Percentiles rank a stretch among this genome's conserved stretches.
Conservation (phyloP, 2,113 vertebrate species). For the Odobenus rosmarus region DNA sequence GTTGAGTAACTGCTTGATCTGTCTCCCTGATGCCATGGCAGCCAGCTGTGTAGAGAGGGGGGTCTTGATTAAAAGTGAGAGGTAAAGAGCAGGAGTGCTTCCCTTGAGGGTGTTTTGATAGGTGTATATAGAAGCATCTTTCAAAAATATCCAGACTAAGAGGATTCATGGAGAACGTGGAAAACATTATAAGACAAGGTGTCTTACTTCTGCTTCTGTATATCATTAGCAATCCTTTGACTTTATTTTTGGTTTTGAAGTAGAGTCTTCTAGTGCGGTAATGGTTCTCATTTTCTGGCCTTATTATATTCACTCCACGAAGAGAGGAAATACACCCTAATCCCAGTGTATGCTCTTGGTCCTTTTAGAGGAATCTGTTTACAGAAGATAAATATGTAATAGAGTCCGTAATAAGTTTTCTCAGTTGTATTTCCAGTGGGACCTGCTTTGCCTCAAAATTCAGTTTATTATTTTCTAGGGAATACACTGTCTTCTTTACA, state of each 20-base stretch:
- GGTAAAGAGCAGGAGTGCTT: neutral
- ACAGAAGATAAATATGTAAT: neutral
- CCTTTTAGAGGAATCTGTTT: neutral
- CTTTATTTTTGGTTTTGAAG: constrained; percentile 32
- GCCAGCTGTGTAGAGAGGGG: neutral
- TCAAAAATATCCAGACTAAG: neutral
- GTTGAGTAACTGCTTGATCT: neutral
- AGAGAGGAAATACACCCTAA: neutral
- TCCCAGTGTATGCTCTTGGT: neutral
- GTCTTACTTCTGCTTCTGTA: neutral
- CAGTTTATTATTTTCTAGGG: neutral
- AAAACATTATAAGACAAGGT: neutral
- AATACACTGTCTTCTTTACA: neutral
- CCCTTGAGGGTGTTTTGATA: neutral
- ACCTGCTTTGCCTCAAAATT: constrained; percentile 23
- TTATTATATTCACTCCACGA: neutral
- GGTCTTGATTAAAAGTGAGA: neutral
- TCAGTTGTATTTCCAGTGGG: neutral
- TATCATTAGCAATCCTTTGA: neutral
- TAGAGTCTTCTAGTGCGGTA: neutral
- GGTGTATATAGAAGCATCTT: neutral
- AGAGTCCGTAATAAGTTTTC: neutral
- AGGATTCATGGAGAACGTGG: neutral
- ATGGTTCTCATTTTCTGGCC: neutral
- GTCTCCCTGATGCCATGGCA: neutral